Evolutionary conservation across 2,797 vertebrate species (phyloP), one percentile per base, ranked within the genome.

Genomic region (Gallinago stenura): DNA sequence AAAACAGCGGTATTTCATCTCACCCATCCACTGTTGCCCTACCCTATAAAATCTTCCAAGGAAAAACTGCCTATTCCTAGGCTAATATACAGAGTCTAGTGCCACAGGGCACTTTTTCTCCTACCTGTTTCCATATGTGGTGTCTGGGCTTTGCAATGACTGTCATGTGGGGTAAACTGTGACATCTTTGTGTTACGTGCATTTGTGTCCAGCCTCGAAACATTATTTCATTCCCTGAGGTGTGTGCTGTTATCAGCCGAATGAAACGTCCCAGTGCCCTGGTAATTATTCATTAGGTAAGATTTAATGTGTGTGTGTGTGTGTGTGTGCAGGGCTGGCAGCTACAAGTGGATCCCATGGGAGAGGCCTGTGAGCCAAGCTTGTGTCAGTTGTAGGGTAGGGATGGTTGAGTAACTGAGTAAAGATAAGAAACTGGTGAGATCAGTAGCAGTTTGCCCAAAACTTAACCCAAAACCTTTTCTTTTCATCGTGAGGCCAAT

Each of bases 221-320:
- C 0, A 0, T 89, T 92, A 87, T 94, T 94, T 94, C 39, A 7
- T 93, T 93, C 93, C 95, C 94, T 89, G 89, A 91, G 92, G 93
- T 93, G 45, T 89, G 50, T 81, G 61, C 57, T 95, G 57, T 94
- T 96, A 89, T 91, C 96, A 83, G 76, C 54, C 5, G 0, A 85
- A 87, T 87, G 54, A 95, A 90, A 79, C 33, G 60, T 78, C 82
- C 90, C 71, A 66, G 89, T 78, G 50, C 54, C 79, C 46, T 51
- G 43, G 25, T 87, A 94, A 96, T 95, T 97, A 91, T 31, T 83
- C 78, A 81, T 97, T 95, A 91, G 81, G 90, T 90, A 95, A 96
- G 84, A 86, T 28, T 83, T 95, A 95, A 88, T 94, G 62, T 48
- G 37, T 39, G 39, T 39, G 39, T 39, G 37, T 37, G n/a, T n/a